These are phyloP conservation scores for Chascanopsetta lugubris DNA, from an alignment of 2,113 vertebrate species.

Conservation along the genomic window DNA sequence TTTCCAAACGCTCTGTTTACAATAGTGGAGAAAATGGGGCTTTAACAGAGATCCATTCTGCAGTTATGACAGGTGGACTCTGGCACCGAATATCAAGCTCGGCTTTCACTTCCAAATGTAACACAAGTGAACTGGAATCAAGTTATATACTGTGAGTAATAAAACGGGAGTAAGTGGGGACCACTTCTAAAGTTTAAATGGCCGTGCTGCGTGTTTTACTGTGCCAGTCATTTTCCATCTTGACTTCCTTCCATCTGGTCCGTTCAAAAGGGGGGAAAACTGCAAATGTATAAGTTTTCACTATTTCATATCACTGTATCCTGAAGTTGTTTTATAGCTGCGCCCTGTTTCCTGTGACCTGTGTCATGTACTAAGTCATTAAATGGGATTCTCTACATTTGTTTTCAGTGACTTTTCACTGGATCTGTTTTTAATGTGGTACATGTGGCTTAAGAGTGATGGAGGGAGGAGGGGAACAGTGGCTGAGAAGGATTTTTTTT, in stretches of 20 bases:
- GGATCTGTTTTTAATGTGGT: constrained; percentile 24
- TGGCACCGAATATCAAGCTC: constrained; percentile 3
- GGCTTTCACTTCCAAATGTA: not conserved
- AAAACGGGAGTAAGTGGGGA: constrained; percentile 11
- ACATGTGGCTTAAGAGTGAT: constrained; percentile 36
- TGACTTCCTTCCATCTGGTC: constrained; percentile 16
- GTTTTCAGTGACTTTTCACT: constrained; percentile 19
- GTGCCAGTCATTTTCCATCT: constrained; percentile 25
- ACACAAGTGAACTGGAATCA: constrained; percentile 9
- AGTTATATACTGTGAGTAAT: constrained; percentile 3
- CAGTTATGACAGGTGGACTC: constrained; percentile 55
- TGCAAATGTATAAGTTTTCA: constrained; percentile 3
- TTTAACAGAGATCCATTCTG: constrained; percentile 29
- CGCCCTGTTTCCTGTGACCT: not conserved
- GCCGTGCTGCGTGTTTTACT: constrained; percentile 3
- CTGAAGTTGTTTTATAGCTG: constrained; percentile 1
- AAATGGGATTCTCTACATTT: constrained; percentile 31
- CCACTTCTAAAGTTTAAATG: constrained; percentile 19
- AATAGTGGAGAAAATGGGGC: constrained; percentile 28
- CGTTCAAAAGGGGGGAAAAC: constrained; percentile 6
- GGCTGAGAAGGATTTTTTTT: constrained; percentile 57
- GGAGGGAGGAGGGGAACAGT: constrained; percentile 17
- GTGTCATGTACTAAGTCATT: constrained; percentile 5
- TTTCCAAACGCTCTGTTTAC: constrained; percentile 62
- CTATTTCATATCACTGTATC: constrained; percentile 2